A percentile compares a stretch with the other conserved stretches of the same genome.
Conservation (phyloP, 2,113 vertebrate genomes). For the Thinocorus orbignyianus region DNA sequence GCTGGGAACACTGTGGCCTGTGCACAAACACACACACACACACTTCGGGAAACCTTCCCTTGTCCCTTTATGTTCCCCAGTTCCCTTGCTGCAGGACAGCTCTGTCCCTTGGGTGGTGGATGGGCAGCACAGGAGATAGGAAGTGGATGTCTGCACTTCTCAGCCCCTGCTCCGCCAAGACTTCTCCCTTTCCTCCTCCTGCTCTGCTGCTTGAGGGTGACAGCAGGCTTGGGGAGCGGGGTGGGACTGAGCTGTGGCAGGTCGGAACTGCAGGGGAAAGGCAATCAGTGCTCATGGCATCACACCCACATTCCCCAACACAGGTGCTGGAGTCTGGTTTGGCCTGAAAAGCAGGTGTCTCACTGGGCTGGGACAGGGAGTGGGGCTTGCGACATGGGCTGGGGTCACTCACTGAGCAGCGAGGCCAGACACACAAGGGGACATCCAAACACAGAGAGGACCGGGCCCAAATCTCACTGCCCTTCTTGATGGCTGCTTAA, state of each 20-base stretch:
- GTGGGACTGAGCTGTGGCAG: background rate
- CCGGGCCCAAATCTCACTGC: background rate
- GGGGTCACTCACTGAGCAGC: background rate
- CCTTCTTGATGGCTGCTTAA: background rate
- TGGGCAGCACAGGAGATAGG: background rate
- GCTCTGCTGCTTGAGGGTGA: background rate
- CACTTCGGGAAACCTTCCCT: background rate
- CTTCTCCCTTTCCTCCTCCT: background rate
- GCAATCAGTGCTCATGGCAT: rapidly evolving
- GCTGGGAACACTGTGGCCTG: background rate
- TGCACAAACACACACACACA: background rate
- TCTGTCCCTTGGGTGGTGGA: rapidly evolving
- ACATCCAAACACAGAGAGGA: background rate
- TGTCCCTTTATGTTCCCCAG: rapidly evolving
- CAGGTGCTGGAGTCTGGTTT: background rate
- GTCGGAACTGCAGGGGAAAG: background rate
- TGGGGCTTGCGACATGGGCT: rapidly evolving
- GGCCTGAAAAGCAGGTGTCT: background rate
- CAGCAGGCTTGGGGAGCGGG: background rate
- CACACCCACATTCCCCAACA: background rate
- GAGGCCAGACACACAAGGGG: rapidly evolving
- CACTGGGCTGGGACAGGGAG: rapidly evolving
- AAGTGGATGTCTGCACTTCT: background rate
- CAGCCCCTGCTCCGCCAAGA: rapidly evolving
- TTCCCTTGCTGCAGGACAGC: background rate